These are phyloP conservation scores for Agrenia bidenticulata DNA, from an alignment of 2,888 invertebrate species.

Conservation along the genomic window DNA sequence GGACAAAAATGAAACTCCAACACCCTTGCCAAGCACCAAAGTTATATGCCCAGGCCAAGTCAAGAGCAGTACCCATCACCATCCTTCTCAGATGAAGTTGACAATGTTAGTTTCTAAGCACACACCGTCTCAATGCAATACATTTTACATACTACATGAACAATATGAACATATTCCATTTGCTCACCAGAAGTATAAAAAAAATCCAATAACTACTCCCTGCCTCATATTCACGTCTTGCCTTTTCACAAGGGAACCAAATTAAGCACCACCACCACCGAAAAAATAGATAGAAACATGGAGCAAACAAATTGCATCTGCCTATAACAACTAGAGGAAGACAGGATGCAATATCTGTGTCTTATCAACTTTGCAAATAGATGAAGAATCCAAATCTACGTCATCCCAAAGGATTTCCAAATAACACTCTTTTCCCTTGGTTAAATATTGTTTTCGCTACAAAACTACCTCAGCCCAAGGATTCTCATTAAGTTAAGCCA, in stretches of 20 bases:
- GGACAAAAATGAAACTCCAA: neutral
- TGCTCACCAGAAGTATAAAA: no score
- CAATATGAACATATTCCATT: neutral
- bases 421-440: no score
- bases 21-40: neutral
- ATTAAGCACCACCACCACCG: neutral
- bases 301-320: neutral
- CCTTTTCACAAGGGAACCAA: neutral
- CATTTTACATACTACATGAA: no score
- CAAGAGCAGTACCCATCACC: neutral
- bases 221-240: neutral
- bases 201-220: conserved; percentile 6
- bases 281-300: neutral
- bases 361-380: no score
- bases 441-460: no score
- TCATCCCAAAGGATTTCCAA: no score
- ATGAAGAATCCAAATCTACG: no score
- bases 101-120: neutral
- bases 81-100: conserved; percentile 9
- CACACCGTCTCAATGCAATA: neutral
- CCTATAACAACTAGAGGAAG: neutral
- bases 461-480: no score
- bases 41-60: neutral
- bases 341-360: neutral
- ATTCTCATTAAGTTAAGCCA: no score